phyloP scores from a whole-genome alignment of 2,888 invertebrate genomes.

The Drosophila melanosoma region DNA sequence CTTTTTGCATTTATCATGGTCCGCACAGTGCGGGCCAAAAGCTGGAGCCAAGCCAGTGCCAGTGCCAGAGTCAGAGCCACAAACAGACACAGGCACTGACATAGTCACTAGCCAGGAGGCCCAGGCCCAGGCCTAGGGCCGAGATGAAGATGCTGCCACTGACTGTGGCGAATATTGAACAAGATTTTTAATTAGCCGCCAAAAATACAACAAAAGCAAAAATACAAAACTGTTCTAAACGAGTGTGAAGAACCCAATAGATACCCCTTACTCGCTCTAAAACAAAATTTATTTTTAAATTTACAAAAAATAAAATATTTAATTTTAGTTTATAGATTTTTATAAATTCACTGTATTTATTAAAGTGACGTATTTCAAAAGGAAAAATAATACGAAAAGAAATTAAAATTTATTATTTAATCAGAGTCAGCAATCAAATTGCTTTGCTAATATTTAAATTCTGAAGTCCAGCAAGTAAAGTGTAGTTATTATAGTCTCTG shows the following conservation, averaged over 20 bases:
- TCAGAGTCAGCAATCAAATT: not conserved
- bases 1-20: constrained; percentile 81
- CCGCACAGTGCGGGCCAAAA: constrained; percentile 40
- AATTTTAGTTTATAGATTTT: not conserved
- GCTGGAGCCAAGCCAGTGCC: constrained; percentile 60
- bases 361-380: not conserved
- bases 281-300: not conserved
- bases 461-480: not conserved
- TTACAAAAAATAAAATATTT: not conserved
- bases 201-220: constrained; percentile 32
- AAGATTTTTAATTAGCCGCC: constrained; percentile 79
- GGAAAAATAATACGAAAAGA: too few relatives aligned
- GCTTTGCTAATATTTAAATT: not conserved
- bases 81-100: constrained; percentile 7
- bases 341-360: not conserved
- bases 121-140: constrained; percentile 34
- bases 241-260: not conserved
- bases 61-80: constrained; percentile 38
- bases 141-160: constrained; percentile 46
- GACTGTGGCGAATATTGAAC: constrained; percentile 77
- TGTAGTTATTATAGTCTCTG: not conserved
- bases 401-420: not conserved
- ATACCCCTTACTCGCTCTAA: not conserved
- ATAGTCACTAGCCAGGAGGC: constrained; percentile 16
- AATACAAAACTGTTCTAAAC: not conserved